Percentiles rank a stretch among this genome's conserved stretches.
Conservation (phyloP, 1,140 invertebrate genomes). For the Ips nitidus region DNA sequence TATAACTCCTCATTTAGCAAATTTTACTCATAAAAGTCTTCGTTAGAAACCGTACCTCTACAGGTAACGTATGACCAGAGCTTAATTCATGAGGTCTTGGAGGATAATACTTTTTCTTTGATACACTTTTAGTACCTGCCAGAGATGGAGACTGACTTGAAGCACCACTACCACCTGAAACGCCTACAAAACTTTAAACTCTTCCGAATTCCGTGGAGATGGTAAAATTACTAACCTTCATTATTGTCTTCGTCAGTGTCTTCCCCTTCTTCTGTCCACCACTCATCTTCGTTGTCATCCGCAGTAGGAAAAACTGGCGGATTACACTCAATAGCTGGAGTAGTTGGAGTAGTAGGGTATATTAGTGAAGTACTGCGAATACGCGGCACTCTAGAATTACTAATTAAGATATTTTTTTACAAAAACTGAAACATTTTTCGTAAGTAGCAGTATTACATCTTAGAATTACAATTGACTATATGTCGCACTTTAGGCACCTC, state of each 20-base stretch:
- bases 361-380: conserved; percentile 36
- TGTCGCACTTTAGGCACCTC: conserved; percentile 41
- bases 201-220: background rate
- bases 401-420: background rate
- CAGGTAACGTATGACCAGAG: conserved; percentile 44
- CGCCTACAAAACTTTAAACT: background rate
- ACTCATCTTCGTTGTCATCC: conserved; percentile 53
- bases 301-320: conserved; percentile 8
- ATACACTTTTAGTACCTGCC: conserved; percentile 18
- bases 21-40: background rate
- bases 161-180: conserved; percentile 40
- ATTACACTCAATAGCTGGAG: background rate
- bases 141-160: conserved; percentile 32
- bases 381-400: conserved; percentile 29
- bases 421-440: background rate
- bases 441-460: conserved; percentile 30
- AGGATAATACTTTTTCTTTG: conserved; percentile 43
- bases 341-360: conserved; percentile 20
- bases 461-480: conserved; percentile 35
- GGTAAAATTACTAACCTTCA: conserved; percentile 5
- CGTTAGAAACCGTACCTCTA: conserved; percentile 35
- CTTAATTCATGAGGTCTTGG: conserved; percentile 44
- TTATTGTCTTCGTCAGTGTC: conserved; percentile 41
- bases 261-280: conserved; percentile 50
- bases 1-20: conserved; percentile 6